phyloP scores from a whole-genome alignment of 2,113 vertebrate species.

The Parotia lawesii region DNA sequence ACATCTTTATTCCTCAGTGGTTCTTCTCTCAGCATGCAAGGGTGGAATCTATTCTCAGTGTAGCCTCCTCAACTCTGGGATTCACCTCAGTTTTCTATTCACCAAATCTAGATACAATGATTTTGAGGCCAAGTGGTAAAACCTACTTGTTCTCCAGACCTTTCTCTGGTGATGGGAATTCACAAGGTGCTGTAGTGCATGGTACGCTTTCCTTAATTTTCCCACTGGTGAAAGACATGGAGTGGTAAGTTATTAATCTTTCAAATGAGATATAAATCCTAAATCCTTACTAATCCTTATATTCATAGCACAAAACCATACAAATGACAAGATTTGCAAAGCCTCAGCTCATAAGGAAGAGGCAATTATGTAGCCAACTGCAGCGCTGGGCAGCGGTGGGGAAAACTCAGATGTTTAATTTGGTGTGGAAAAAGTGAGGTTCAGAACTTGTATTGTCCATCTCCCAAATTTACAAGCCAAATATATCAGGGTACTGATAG shows the following conservation, averaged over 20 bases:
- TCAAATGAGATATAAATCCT: background rate
- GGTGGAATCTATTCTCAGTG: background rate
- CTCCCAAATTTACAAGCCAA: background rate
- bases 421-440: background rate
- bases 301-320: background rate
- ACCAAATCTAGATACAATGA: background rate
- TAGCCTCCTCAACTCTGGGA: background rate
- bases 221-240: background rate
- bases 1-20: background rate
- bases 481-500: background rate
- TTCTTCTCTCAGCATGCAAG: background rate
- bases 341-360: background rate
- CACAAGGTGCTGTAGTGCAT: background rate
- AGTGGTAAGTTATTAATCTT: background rate
- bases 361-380: background rate
- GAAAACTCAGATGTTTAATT: conserved; percentile 4
- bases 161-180: background rate
- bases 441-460: background rate
- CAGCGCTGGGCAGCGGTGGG: background rate
- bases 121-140: background rate
- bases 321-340: background rate
- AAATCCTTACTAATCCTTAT: conserved; percentile 20
- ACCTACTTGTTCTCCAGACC: background rate
- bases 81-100: background rate
- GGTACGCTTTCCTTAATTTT: background rate